Base-by-base conservation (phyloP, 2,797 vertebrate species). In the Pogoniulus pusillus region DNA sequence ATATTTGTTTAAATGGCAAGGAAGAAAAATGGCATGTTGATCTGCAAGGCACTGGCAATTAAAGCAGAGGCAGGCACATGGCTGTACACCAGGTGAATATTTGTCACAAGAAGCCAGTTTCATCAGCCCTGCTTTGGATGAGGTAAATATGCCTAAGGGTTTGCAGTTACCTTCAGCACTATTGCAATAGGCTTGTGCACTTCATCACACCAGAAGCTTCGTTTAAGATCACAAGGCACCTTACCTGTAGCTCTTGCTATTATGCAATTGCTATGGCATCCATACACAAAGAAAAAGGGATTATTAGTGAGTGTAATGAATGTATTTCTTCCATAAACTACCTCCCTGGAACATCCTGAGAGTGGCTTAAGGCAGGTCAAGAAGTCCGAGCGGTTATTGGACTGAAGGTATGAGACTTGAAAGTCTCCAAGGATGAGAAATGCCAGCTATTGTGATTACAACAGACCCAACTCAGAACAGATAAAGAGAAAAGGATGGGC, bases 251-350 rank as follows among this genome's bases (percentile, higher is more conserved):
- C 30, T 91, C 53, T 37, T 85, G 60, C 58, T 51, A 12, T 81
- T 79, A 68, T 73, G 62, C 75, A 91, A 84, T 41, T 63, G 68
- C 82, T 75, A 9, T n/a, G 49, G 47, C 47, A 57, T 55, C 43
- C 60, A 26, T 35, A 57, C 2, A n/a, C 41, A 91, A 68, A 91
- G 55, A 62, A 72, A 78, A 73, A 60, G 41, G 17, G n/a, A 70
- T 14, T 27, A 45, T 65, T 37, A 39, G 43, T 27, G 59, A 60
- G 35, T 13, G 9, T 6, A 92, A 54, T 12, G 57, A 91, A 78
- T 20, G 41, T 77, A 86, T 75, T 95, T 94, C 89, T 86, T 93
- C 65, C 51, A 24, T 79, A 64, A 86, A 79, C 45, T 68, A 62
- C 30, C 45, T 54, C 74, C 45, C 32, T 74, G 58, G 29, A 76